A percentile compares a stretch with the other conserved stretches of the same genome.
Conservation (phyloP, 23 tunicate species). For the Ascidia mentula region DNA sequence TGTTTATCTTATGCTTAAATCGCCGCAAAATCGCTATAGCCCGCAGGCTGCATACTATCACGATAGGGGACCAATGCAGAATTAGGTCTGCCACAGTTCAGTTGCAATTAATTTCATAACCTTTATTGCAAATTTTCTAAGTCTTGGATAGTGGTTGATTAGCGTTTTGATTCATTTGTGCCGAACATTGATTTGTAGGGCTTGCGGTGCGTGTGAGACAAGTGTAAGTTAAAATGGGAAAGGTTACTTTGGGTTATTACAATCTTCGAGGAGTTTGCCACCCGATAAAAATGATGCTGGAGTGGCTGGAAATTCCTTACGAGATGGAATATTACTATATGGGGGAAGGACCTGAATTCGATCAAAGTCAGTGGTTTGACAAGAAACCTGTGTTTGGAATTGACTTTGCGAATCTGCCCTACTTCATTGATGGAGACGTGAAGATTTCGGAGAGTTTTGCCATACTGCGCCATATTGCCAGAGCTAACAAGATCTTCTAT, state of each 20-base stretch:
- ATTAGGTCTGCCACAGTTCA: too few relatives aligned
- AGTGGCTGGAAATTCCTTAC: conserved; percentile 27
- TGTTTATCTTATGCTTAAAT: too few relatives aligned
- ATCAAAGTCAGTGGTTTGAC: conserved; percentile 39
- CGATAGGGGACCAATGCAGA: too few relatives aligned
- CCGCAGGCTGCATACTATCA: too few relatives aligned
- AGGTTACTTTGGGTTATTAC: conserved; percentile 56
- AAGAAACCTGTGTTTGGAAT: conserved; percentile 36
- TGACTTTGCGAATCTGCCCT: conserved; percentile 73
- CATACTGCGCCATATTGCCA: conserved; percentile 54
- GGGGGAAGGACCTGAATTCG: conserved; percentile 53
- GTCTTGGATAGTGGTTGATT: too few relatives aligned
- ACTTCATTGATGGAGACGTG: conserved; percentile 50
- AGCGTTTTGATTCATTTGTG: too few relatives aligned
- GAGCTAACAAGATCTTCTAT: conserved; percentile 24
- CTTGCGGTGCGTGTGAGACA: too few relatives aligned
- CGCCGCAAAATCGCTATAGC: too few relatives aligned
- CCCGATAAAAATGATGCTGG: conserved; percentile 63
- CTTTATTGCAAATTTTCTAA: too few relatives aligned
- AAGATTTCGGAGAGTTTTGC: conserved; percentile 77
- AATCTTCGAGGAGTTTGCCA: conserved; percentile 64
- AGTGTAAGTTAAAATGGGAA: conserved; percentile 14
- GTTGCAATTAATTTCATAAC: too few relatives aligned
- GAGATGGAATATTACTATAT: conserved; percentile 31
- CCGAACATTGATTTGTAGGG: too few relatives aligned